phyloP scores from a whole-genome alignment of 2,797 vertebrate genomes.

The Danio choprae region DNA sequence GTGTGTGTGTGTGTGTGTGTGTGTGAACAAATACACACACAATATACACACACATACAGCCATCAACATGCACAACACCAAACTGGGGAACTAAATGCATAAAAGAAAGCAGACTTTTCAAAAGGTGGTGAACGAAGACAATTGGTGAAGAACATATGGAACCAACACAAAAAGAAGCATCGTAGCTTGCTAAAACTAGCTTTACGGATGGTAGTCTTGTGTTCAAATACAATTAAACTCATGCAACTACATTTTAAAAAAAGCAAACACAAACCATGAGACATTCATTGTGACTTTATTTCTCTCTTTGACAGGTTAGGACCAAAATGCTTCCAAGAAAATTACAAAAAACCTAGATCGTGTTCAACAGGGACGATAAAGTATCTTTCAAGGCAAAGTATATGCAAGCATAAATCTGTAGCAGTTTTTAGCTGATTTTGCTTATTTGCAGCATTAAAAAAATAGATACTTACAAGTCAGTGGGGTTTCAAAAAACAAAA shows the following conservation, averaged over 20 bases:
- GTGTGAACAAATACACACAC: slow-evolving; percentile 67
- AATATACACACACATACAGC: slow-evolving; percentile 49
- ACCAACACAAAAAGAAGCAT: slow-evolving; percentile 23
- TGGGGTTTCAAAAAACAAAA: not conserved
- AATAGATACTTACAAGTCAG: not conserved
- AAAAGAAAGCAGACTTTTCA: slow-evolving; percentile 75
- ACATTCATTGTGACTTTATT: slow-evolving; percentile 64
- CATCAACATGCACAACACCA: slow-evolving; percentile 57
- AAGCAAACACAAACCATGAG: slow-evolving; percentile 15
- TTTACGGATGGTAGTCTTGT: slow-evolving; percentile 44
- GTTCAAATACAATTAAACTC: slow-evolving; percentile 9
- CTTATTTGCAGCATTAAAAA: not conserved
- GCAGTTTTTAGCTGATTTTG: not conserved
- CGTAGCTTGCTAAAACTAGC: slow-evolving; percentile 61
- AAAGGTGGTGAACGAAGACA: slow-evolving; percentile 72
- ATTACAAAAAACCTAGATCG: slow-evolving; percentile 64
- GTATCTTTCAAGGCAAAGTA: slow-evolving; percentile 50
- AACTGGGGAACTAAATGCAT: slow-evolving; percentile 76
- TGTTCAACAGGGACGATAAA: slow-evolving; percentile 60
- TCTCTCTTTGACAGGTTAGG: slow-evolving; percentile 71
- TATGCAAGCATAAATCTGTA: slow-evolving; percentile 60
- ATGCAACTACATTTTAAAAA: slow-evolving; percentile 6
- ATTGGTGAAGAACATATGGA: slow-evolving; percentile 64
- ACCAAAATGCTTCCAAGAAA: slow-evolving; percentile 64
- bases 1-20: slow-evolving; percentile 56